Evolutionary conservation across 2,113 vertebrate species (phyloP), one percentile per base, ranked within the genome.

Genomic region (Ceuthmochares aereus): DNA sequence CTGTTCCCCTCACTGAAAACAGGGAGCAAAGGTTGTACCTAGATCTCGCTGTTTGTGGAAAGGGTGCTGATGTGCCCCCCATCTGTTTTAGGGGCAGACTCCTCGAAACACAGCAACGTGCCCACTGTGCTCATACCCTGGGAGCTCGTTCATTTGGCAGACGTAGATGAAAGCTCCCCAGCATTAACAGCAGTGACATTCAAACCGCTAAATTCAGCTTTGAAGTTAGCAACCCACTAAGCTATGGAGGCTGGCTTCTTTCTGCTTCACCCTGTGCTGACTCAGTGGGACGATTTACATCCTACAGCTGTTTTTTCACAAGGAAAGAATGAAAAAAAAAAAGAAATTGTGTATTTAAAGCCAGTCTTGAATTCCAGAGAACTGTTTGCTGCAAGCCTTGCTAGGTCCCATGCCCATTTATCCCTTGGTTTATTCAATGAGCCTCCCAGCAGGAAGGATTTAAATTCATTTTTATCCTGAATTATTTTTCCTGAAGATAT

Each of bases 381-480:
- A 59, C 47, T 76, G 43, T 76, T 83, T 91, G 59, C 56, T 90
- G 43, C 45, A 74, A 95, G 68, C 85, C 88, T 26, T 45, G 72
- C 37, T 84, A 58, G 47, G 59, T 73, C 87, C 75, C 51, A 47
- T 66, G 63, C 70, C 36, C 63, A 17, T 85, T 91, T 90, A 70
- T 85, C 82, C 84, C 37, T 47, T 67, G 67, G 55, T 18, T 90
- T 86, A 47, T 77, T 85, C 88, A 59, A 93, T 77, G 75, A 83
- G 42, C 59, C 66, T 94, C 67, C 81, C 91, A 96, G 82, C 75
- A 69, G 75, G 78, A 89, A 94, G 67, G 67, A 77, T 95, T 93
- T 91, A 73, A 89, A 88, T 94, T 95, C 78, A 55, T 62, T 91
- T 95, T 92, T 72, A 95, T 89, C 91, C 84, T 49, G 91, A 91